Base-by-base conservation (phyloP, 2,797 vertebrate species). In the Acanthornis magna region DNA sequence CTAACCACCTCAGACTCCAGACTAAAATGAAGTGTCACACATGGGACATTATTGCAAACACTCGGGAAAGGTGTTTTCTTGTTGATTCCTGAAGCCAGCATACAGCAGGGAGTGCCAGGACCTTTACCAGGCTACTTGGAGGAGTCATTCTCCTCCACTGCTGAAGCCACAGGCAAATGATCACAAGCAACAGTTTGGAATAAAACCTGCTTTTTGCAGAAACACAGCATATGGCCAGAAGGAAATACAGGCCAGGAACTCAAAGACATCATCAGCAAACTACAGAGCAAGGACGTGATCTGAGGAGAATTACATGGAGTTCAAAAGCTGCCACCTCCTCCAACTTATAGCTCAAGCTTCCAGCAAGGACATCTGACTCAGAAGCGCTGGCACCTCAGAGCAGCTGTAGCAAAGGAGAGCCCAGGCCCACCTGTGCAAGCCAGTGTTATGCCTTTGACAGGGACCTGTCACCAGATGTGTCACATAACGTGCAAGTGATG, bases 371-470 rank as follows among this genome's bases (percentile, higher is more conserved):
- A 84, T 22, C 20, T 32, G 12, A 45, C 12, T 11, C 21, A 27
- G 16, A 88, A 34, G 23, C 10, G 38, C 23, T 16, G 62, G 40
- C 45, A 68, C 4, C 1, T 17, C 45, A 58, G n/a, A 82, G 53
- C 72, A 55, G n/a, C 65, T 57, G 18, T 1, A 68, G 66, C 32
- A 79, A 78, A 45, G 7, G 79, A 53, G 48, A 83, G 63, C n/a
- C 54, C 51, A 47, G 51, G 76, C 16, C n/a, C 47, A 68, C 30
- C 16, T 13, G 30, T 8, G 18, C 10, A 18, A 63, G 50, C 16
- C 67, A 87, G 7, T 1, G 0, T 0, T 22, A 36, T 2, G 40
- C 73, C 57, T 76, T 9, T 34, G 25, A 65, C 54, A 65, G 36
- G 27, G 19, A 88, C 26, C 36, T n/a, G 22, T 13, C 60, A 89